Conservation (phyloP, 2,888 invertebrate species). For the Choreutis nemorana region DNA sequence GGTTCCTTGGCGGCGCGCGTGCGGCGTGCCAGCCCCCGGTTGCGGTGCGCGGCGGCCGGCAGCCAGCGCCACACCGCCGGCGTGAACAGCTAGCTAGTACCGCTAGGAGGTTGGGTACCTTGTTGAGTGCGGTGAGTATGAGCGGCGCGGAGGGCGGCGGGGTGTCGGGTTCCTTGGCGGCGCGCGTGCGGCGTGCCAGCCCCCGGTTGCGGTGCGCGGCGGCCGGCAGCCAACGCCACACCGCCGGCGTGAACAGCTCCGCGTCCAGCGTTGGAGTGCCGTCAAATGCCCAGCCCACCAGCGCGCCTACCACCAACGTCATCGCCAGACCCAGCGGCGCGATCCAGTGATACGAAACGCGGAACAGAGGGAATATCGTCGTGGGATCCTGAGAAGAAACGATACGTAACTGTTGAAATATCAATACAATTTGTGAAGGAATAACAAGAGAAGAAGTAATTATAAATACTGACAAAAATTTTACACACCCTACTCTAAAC, state of each 20-base stretch:
- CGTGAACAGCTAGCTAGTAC: conserved; percentile 28
- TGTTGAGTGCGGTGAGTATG: conserved; percentile 25
- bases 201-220: conserved; percentile 30
- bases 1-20: conserved; percentile 12
- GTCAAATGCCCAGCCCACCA: conserved; percentile 60
- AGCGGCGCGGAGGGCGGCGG: conserved; percentile 33
- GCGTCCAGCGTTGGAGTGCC: conserved; percentile 29
- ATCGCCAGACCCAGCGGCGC: conserved; percentile 75
- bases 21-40: conserved; percentile 24
- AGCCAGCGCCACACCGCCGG: conserved; percentile 40
- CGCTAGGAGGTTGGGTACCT: conserved; percentile 9
- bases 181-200: conserved; percentile 17
- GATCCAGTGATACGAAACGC: conserved; percentile 84
- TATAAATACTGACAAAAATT: too few relatives aligned
- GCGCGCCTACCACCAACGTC: conserved; percentile 72
- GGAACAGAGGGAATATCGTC: conserved; percentile 75
- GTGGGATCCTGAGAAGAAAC: conserved; percentile 36
- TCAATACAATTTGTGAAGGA: too few relatives aligned
- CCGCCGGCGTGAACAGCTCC: conserved; percentile 41
- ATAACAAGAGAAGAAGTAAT: too few relatives aligned
- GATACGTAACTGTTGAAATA: too few relatives aligned
- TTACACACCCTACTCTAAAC: too few relatives aligned
- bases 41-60: conserved; percentile 29
- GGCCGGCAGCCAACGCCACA: conserved; percentile 37
- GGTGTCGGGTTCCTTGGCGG: conserved; percentile 11